Percentiles rank a stretch among this genome's conserved stretches.
Evolutionary conservation across 2,888 invertebrate species (phyloP).

Genomic region (Sinotaia quadrata): DNA sequence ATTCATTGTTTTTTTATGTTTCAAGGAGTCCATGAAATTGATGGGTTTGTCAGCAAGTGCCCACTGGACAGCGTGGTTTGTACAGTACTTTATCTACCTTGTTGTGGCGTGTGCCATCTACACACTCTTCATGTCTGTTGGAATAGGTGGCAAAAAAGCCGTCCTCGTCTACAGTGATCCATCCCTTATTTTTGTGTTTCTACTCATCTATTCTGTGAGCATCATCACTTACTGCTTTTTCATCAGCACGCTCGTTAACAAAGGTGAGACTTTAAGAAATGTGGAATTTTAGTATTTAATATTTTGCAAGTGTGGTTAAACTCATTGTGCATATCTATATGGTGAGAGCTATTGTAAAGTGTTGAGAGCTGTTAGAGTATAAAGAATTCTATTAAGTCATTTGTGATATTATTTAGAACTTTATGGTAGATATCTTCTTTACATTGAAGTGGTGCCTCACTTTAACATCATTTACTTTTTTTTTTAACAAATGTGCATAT

Average conservation of each 20-base stretch:
- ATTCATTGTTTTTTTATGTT: no score
- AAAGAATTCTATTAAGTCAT: background rate
- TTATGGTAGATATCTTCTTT: no score
- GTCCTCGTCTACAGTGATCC: constrained; percentile 74
- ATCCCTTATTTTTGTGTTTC: constrained; percentile 80
- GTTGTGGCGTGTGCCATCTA: constrained; percentile 76
- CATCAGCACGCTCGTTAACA: constrained; percentile 85
- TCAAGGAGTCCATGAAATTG: constrained; percentile 90
- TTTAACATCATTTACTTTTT: no score
- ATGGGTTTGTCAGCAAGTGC: constrained; percentile 88
- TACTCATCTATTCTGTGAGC: constrained; percentile 81
- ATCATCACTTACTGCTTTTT: constrained; percentile 86
- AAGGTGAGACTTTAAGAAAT: constrained; percentile 72
- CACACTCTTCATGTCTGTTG: constrained; percentile 65
- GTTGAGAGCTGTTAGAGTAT: no score
- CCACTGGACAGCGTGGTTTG: constrained; percentile 90
- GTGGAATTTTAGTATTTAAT: background rate
- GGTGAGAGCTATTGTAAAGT: no score
- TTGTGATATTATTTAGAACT: background rate
- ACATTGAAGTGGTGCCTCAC: no score
- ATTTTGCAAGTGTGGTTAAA: no score
- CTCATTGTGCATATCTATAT: no score
- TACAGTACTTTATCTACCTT: constrained; percentile 82
- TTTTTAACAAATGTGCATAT: no score
- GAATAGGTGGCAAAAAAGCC: constrained; percentile 46